phyloP scores from a whole-genome alignment of 2,113 vertebrate species.

The Corythoichthys haematopterus region DNA sequence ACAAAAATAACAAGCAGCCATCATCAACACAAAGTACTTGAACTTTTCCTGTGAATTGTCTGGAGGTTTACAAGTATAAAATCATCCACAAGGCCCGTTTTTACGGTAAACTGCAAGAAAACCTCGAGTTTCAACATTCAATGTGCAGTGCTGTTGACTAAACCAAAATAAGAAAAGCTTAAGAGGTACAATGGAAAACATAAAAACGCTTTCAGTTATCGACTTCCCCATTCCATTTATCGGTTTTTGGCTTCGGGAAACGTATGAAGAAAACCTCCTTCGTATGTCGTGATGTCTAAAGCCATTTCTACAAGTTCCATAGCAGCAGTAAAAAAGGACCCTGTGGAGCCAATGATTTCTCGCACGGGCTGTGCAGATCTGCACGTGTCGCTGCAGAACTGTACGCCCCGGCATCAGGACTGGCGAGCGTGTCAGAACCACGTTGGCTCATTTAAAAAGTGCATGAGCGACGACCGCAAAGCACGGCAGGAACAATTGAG shows the following conservation, averaged over 20 bases:
- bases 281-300: too few species aligned
- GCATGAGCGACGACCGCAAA: conserved; percentile 79
- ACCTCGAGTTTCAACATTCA: conserved; percentile 18
- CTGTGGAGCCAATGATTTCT: conserved; percentile 79
- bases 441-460: conserved; percentile 81
- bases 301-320: too few species aligned
- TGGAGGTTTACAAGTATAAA: neutral
- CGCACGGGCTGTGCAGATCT: conserved; percentile 80
- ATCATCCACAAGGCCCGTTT: conserved; percentile 15
- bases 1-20: neutral
- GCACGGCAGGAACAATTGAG: conserved; percentile 56
- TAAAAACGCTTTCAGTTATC: conserved; percentile 39
- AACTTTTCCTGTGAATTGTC: conserved; percentile 1
- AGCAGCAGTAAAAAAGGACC: conserved; percentile 64
- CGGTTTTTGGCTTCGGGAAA: too few species aligned
- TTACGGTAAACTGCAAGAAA: conserved; percentile 13
- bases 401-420: conserved; percentile 87
- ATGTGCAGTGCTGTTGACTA: conserved; percentile 28
- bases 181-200: conserved; percentile 22
- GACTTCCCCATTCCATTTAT: conserved; percentile 37
- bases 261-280: too few species aligned
- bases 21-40: neutral
- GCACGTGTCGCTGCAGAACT: conserved; percentile 86
- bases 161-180: conserved; percentile 35
- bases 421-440: conserved; percentile 83